A percentile compares a stretch with the other conserved stretches of the same genome.
Conservation (phyloP, 2,113 vertebrate genomes). For the Albula glossodonta region DNA sequence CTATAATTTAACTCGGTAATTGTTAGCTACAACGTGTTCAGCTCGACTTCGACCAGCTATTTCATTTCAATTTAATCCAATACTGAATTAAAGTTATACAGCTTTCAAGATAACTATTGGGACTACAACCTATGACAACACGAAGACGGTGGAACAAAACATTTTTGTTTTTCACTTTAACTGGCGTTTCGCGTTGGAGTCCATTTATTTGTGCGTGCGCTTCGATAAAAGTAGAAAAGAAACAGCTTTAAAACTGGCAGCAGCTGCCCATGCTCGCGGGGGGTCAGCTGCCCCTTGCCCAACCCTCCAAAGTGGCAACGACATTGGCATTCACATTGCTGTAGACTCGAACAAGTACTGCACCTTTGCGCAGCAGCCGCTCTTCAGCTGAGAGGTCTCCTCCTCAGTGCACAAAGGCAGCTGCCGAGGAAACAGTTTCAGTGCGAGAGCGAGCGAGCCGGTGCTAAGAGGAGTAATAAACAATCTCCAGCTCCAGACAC, state of each 20-base stretch:
- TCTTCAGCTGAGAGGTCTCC: constrained; percentile 63
- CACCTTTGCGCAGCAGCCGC: constrained; percentile 78
- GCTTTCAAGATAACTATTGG: not conserved
- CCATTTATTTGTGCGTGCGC: constrained; percentile 55
- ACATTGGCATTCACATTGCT: constrained; percentile 35
- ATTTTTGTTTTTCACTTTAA: constrained; percentile 16
- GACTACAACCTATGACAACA: not conserved
- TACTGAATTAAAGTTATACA: not conserved
- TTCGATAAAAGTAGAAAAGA: constrained; percentile 39
- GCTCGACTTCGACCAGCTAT: not conserved
- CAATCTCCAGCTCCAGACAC: constrained; percentile 48
- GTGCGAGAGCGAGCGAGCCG: constrained; percentile 61
- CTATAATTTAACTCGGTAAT: too few relatives aligned
- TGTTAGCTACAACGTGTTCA: too few relatives aligned
- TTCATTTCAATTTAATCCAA: not conserved
- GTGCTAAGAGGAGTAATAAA: constrained; percentile 67
- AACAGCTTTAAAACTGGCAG: constrained; percentile 10
- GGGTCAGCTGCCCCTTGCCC: not conserved
- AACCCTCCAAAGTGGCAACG: constrained; percentile 23
- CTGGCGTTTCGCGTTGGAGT: constrained; percentile 30
- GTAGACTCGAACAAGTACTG: constrained; percentile 52
- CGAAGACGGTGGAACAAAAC: not conserved
- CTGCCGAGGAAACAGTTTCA: constrained; percentile 68
- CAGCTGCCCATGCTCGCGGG: constrained; percentile 36
- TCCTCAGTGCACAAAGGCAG: constrained; percentile 76